Evolutionary conservation across 1,140 invertebrate genomes (phyloP).

Genomic region (Drosophila leontia): DNA sequence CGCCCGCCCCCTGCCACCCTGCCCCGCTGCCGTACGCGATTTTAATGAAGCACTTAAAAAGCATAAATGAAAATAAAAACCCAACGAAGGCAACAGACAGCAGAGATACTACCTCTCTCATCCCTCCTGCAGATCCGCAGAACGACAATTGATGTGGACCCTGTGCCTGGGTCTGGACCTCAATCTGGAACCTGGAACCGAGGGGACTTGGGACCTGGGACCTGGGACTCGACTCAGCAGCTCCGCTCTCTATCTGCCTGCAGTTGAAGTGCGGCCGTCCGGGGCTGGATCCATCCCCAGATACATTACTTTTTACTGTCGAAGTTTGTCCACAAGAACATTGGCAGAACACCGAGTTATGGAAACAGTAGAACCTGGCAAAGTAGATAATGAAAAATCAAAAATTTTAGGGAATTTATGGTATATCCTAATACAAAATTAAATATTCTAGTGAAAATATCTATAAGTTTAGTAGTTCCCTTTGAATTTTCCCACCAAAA

Average conservation of each 20-base stretch:
- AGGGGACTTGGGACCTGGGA: conserved; percentile 11
- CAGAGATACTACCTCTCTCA: conserved; percentile 39
- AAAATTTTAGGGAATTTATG: neutral
- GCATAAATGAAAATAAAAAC: conserved; percentile 82
- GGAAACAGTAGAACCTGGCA: conserved; percentile 17
- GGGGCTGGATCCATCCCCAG: conserved; percentile 26
- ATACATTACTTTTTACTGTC: conserved; percentile 65
- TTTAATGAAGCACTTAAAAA: conserved; percentile 84
- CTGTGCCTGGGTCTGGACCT: conserved; percentile 34
- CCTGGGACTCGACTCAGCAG: neutral
- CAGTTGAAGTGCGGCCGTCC: conserved; percentile 17
- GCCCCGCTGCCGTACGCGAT: conserved; percentile 71
- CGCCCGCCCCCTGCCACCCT: conserved; percentile 12
- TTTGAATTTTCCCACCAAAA: neutral
- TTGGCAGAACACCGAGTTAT: conserved; percentile 40
- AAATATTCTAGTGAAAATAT: neutral
- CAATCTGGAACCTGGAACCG: conserved; percentile 13
- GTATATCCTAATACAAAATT: neutral
- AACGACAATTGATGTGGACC: conserved; percentile 80
- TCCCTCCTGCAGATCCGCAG: conserved; percentile 52
- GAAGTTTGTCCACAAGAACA: conserved; percentile 52
- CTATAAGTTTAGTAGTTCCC: accelerated
- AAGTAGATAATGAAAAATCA: too few relatives aligned
- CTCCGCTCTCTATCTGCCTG: conserved; percentile 11
- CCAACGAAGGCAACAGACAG: conserved; percentile 68